A percentile compares a stretch with the other conserved stretches of the same genome.
Conservation (phyloP, 2,797 vertebrate genomes). For the Pangasius mekongensis region DNA sequence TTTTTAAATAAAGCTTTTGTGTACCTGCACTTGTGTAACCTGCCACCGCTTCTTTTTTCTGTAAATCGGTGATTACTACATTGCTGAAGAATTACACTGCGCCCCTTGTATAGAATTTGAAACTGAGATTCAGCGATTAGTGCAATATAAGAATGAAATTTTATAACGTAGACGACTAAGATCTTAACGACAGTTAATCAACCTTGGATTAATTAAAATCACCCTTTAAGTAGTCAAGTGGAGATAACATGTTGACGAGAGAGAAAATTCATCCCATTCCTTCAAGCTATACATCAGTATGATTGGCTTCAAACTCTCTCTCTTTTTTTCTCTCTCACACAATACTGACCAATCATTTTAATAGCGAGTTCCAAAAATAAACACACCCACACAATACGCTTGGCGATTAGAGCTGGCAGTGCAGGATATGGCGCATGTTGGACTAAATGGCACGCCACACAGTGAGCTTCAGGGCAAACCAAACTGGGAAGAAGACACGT, state of each 20-base stretch:
- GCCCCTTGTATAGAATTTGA: background rate
- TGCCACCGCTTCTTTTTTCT: background rate
- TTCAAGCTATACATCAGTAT: conserved; percentile 16
- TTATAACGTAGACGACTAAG: background rate
- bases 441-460: conserved; percentile 12
- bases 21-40: background rate
- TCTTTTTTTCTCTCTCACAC: conserved; percentile 14
- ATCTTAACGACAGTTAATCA: background rate
- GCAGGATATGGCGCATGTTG: background rate
- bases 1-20: background rate
- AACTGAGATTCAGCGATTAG: background rate
- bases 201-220: background rate
- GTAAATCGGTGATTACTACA: too few relatives aligned
- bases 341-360: conserved; percentile 17
- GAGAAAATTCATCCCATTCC: background rate
- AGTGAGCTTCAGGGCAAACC: background rate
- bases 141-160: background rate
- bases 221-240: background rate
- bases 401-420: background rate
- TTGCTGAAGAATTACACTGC: background rate
- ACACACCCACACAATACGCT: background rate
- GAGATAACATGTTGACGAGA: background rate
- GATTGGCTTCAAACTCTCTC: conserved; percentile 38
- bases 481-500: background rate
- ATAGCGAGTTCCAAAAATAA: conserved; percentile 34